Percentiles rank a stretch among this genome's conserved stretches.
These are phyloP conservation scores for Erythrolamprus reginae DNA, from an alignment of 2,113 vertebrate species.

Conservation along the genomic window DNA sequence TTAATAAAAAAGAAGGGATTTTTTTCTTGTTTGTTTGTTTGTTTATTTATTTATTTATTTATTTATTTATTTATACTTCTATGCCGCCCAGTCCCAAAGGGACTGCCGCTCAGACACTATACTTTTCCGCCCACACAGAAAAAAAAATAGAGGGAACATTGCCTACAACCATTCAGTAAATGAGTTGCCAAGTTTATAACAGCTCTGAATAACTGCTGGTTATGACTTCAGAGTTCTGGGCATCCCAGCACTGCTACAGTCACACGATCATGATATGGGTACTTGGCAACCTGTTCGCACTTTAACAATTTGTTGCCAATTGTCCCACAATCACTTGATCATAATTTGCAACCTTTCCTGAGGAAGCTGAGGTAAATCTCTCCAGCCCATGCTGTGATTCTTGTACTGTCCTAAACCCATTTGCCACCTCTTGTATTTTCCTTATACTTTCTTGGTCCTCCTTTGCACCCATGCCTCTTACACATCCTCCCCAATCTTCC, in stretches of 20 bases:
- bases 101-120: too few species aligned
- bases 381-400: neutral
- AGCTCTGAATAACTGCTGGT: neutral
- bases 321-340: neutral
- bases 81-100: too few species aligned
- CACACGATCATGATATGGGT: neutral
- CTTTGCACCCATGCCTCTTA: neutral
- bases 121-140: too few species aligned
- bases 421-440: neutral
- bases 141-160: too few species aligned
- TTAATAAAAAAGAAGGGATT: too few species aligned
- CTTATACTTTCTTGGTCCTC: neutral
- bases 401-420: neutral
- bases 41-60: too few species aligned
- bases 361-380: neutral
- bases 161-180: neutral
- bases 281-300: neutral
- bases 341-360: neutral
- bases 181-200: neutral
- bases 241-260: neutral
- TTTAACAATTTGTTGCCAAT: neutral
- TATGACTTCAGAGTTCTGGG: neutral
- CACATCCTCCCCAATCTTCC: neutral
- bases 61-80: too few species aligned
- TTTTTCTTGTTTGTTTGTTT: too few species aligned